Evolutionary conservation across 2,797 vertebrate genomes (phyloP), one percentile per base, ranked within the genome.

Genomic region (Lepus oiostolus): DNA sequence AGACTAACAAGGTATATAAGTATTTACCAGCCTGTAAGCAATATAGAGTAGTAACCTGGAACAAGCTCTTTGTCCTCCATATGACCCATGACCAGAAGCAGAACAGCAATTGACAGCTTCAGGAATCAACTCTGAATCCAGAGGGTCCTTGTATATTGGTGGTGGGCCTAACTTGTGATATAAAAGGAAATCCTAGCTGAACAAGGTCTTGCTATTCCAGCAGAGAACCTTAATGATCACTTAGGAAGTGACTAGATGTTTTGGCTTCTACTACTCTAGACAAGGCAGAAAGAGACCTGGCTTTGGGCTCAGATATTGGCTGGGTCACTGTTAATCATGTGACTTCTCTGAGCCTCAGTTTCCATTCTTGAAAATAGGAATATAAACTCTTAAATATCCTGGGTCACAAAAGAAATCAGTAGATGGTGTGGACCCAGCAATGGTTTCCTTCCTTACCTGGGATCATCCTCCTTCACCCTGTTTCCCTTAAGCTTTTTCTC

Each of bases 61-160:
- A 63, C 93, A 75, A 71, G 4, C 16, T 63, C 11, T 86, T 17
- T 62, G 35, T 84, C 7, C 24, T 2, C 5, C 3, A 2, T 0
- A 4, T 32, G 63, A 75, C 58, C 67, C 24, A 75, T 26, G 32
- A 35, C 88, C 1, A 68, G 88, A 54, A 72, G 4, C 24, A 67
- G 50, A 26, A 81, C 54, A 58, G 54, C 26, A 54, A 10, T 42
- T 63, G 80, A 32, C n/a, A 77, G 30, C 62, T 75, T 88, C 17
- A 54, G 32, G 67, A 86, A 82, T 84, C 32, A 42, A 88, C 50
- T 92, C 65, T 84, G 52, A 82, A 96, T 24, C 7, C 21, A 63
- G 47, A 68, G 52, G 58, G 30, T 35, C 85, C 24, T 84, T 87
- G 72, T 63, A 83, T 17, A 30, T 74, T 68, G 19, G 22, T 67